phyloP scores from a whole-genome alignment of 37 sponge, comb jelly and placozoan species.

The Hexactinellida sp. region DNA sequence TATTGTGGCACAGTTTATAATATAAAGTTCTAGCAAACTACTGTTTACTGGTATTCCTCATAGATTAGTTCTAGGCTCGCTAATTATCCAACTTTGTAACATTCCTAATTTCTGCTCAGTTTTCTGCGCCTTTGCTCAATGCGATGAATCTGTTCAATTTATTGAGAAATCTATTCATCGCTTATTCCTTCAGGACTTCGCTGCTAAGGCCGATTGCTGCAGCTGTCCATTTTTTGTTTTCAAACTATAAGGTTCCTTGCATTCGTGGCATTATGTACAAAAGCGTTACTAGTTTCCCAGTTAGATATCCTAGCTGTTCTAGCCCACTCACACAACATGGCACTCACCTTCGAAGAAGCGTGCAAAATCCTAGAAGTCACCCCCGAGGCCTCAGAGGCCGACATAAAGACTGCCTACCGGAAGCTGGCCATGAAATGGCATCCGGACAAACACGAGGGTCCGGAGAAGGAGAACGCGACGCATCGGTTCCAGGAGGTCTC shows the following conservation, averaged over 20 bases:
- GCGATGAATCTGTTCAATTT: background rate
- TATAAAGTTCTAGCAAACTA: no score
- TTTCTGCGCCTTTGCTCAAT: no score
- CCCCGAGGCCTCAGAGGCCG: background rate
- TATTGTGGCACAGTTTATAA: no score
- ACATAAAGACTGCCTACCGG: background rate
- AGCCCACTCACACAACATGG: background rate
- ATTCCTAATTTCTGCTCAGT: no score
- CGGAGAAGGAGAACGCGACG: slow-evolving; percentile 9
- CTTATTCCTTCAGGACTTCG: background rate
- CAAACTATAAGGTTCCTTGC: background rate
- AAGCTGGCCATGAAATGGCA: slow-evolving; percentile 9
- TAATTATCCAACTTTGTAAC: no score
- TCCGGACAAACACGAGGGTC: slow-evolving; percentile 5
- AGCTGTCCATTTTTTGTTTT: background rate
- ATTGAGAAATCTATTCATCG: background rate
- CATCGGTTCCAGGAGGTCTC: background rate
- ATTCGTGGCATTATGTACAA: background rate
- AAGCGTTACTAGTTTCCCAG: background rate
- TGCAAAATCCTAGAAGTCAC: background rate
- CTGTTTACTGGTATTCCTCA: no score
- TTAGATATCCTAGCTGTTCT: background rate
- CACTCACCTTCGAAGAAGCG: slow-evolving; percentile 14
- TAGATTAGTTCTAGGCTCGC: no score
- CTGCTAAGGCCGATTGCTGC: background rate